These are phyloP conservation scores for Temnothorax ravouxi DNA, from an alignment of 2,888 invertebrate species.

Conservation along the genomic window DNA sequence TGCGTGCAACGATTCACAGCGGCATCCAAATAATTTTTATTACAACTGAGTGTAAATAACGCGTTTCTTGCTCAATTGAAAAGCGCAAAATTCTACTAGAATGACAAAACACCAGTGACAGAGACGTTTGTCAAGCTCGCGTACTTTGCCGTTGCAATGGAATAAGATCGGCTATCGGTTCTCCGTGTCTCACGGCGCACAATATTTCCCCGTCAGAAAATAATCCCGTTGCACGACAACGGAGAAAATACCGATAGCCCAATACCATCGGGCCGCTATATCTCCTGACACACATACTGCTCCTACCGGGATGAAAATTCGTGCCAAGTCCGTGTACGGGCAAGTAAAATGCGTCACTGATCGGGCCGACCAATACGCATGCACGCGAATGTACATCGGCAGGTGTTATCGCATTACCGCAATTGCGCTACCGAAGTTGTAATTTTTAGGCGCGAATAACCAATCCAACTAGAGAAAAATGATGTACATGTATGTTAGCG, in stretches of 20 bases:
- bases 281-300: constrained; percentile 49
- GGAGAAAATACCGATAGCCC: constrained; percentile 58
- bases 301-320: constrained; percentile 49
- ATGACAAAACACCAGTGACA: neutral
- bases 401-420: constrained; percentile 64
- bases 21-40: neutral
- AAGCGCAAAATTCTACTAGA: neutral
- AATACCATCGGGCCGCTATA: constrained; percentile 54
- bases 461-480: constrained; percentile 46
- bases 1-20: neutral
- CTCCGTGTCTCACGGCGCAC: neutral
- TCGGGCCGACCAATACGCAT: constrained; percentile 1
- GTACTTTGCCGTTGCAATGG: neutral
- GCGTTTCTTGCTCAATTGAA: neutral
- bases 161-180: constrained; percentile 41
- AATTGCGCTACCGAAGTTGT: constrained; percentile 64
- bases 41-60: neutral
- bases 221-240: constrained; percentile 51
- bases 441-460: constrained; percentile 61
- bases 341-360: constrained; percentile 29
- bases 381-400: constrained; percentile 53
- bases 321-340: constrained; percentile 31
- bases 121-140: constrained; percentile 21
- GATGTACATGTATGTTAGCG: constrained; percentile 41
- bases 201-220: constrained; percentile 35